Conservation (phyloP, 2,113 vertebrate genomes). For the Indicator maculatus region DNA sequence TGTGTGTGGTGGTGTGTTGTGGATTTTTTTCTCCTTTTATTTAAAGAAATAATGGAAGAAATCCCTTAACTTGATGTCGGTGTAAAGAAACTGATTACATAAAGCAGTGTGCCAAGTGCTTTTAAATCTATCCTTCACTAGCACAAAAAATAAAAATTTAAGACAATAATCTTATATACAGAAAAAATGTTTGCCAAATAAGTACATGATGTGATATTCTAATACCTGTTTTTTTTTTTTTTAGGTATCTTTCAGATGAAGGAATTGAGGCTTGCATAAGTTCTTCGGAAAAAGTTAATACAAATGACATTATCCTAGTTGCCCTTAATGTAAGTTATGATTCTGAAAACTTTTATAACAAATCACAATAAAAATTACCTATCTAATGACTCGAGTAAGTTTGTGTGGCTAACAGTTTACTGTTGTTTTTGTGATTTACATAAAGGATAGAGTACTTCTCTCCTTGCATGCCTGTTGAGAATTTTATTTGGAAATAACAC, state of each 20-base stretch:
- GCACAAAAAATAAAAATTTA: not conserved
- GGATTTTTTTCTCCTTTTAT: not conserved
- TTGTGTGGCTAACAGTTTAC: not conserved
- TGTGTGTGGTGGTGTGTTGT: not conserved
- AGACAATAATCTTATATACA: not conserved
- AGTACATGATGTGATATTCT: not conserved
- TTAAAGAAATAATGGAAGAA: not conserved
- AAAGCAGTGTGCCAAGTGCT: not conserved
- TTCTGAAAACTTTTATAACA: constrained; percentile 6
- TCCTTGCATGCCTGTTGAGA: not conserved
- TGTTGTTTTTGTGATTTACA: not conserved
- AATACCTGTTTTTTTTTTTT: not conserved
- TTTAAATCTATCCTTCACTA: not conserved
- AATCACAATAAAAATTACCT: not conserved
- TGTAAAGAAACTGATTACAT: not conserved
- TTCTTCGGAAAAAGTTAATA: constrained; percentile 84
- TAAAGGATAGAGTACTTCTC: not conserved
- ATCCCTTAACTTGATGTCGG: not conserved
- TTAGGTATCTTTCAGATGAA: constrained; percentile 95
- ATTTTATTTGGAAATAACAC: not conserved
- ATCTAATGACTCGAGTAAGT: not conserved
- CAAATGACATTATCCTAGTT: constrained; percentile 87
- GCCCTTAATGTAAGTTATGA: constrained; percentile 92
- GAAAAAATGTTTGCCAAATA: not conserved
- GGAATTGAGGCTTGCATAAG: constrained; percentile 89